Conservation (phyloP, 2,888 invertebrate species). For the Catocala nupta region DNA sequence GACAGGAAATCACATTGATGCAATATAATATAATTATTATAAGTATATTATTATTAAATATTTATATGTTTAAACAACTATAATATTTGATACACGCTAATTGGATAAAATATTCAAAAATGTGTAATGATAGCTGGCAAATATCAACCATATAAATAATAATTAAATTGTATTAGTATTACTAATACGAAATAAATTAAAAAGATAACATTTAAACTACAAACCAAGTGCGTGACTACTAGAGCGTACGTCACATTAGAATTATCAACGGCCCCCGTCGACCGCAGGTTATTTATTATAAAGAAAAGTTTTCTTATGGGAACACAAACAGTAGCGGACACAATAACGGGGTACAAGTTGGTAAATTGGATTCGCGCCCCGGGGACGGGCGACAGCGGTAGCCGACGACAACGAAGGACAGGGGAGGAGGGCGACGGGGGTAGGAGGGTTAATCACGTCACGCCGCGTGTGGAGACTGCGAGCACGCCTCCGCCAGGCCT, state of each 20-base stretch:
- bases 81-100: too few species aligned
- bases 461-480: constrained; percentile 37
- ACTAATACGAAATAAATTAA: neutral
- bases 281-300: constrained; percentile 62
- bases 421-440: constrained; percentile 10
- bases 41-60: too few species aligned
- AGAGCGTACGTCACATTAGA: constrained; percentile 23
- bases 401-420: constrained; percentile 36
- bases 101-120: too few species aligned
- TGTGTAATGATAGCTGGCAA: too few species aligned
- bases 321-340: constrained; percentile 64
- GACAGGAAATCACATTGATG: too few species aligned
- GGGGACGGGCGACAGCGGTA: constrained; percentile 65
- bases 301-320: constrained; percentile 67
- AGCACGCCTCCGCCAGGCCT: constrained; percentile 29
- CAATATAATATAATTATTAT: too few species aligned
- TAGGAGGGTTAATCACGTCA: constrained; percentile 55
- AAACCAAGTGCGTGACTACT: neutral
- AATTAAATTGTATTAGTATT: neutral
- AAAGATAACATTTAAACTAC: neutral
- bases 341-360: constrained; percentile 78
- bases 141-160: too few species aligned
- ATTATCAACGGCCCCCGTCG: constrained; percentile 44
- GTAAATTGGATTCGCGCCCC: constrained; percentile 80
- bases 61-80: too few species aligned